phyloP scores from a whole-genome alignment of 2,113 vertebrate genomes.

The Datnioides undecimradiatus region DNA sequence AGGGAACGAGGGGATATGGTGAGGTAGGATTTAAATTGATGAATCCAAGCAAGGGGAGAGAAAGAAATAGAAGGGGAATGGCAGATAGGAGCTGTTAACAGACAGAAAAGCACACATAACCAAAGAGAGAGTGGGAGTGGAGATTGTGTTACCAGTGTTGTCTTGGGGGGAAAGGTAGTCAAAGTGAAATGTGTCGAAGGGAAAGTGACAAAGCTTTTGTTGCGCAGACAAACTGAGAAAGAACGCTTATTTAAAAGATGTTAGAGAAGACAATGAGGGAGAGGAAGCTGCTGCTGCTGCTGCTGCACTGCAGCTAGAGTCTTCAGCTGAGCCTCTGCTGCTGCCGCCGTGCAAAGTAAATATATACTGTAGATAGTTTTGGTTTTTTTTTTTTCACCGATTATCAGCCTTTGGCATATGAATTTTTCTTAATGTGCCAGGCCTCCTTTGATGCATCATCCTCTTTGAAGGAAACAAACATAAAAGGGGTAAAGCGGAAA shows the following conservation, averaged over 20 bases:
- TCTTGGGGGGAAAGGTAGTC: constrained; percentile 31
- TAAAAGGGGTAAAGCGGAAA: constrained; percentile 38
- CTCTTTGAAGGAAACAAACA: constrained; percentile 60
- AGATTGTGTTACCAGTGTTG: constrained; percentile 7
- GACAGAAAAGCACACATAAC: constrained; percentile 24
- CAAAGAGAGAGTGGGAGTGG: constrained; percentile 23
- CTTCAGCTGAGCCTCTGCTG: not conserved
- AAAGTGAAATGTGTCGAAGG: constrained; percentile 29
- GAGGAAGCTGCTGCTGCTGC: not conserved
- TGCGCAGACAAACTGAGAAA: constrained; percentile 21
- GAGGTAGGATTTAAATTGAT: constrained; percentile 48
- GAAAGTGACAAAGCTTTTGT: constrained; percentile 28
- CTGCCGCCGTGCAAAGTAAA: constrained; percentile 1
- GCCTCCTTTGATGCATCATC: constrained; percentile 57
- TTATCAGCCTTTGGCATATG: constrained; percentile 59
- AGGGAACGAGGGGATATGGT: constrained; percentile 13
- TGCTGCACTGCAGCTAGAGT: not conserved
- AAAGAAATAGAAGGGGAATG: constrained; percentile 27
- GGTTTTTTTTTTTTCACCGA: constrained; percentile 26
- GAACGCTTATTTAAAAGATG: constrained; percentile 22
- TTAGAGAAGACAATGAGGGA: constrained; percentile 18
- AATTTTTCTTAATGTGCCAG: constrained; percentile 58
- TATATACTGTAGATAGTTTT: constrained; percentile 19
- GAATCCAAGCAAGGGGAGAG: constrained; percentile 26
- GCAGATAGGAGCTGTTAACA: constrained; percentile 49